Percentiles rank a stretch among this genome's conserved stretches.
These are phyloP conservation scores for Rhea pennata DNA, from an alignment of 2,113 vertebrate species.

Conservation along the genomic window DNA sequence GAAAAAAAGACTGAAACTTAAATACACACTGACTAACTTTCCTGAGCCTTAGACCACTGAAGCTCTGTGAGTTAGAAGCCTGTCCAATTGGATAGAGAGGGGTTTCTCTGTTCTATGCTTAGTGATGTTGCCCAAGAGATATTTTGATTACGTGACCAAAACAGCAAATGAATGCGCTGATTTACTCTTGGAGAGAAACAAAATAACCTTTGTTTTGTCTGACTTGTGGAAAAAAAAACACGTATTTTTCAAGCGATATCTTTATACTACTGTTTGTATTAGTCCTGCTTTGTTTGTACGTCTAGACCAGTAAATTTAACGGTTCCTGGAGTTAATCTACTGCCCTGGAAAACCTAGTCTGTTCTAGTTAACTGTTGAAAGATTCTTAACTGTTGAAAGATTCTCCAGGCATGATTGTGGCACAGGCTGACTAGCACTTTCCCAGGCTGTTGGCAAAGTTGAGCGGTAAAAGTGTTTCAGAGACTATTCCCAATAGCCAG, in stretches of 20 bases:
- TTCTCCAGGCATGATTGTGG: background rate
- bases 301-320: background rate
- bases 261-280: background rate
- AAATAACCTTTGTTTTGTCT: background rate
- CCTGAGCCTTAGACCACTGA: slow-evolving; percentile 25
- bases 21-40: slow-evolving; percentile 20
- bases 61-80: slow-evolving; percentile 35
- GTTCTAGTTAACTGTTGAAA: background rate
- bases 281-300: background rate
- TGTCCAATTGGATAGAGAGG: background rate
- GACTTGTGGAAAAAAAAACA: background rate
- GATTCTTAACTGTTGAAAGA: background rate
- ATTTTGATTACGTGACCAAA: background rate
- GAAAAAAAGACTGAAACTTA: slow-evolving; percentile 42
- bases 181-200: background rate
- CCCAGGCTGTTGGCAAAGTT: background rate
- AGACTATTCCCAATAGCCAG: background rate
- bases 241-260: background rate
- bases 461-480: background rate
- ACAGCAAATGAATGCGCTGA: background rate
- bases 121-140: background rate
- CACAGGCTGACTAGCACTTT: background rate
- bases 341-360: background rate
- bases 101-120: background rate
- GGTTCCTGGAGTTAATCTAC: background rate